Evolutionary conservation across 1,140 invertebrate genomes (phyloP).

Genomic region (Drosophila erecta): DNA sequence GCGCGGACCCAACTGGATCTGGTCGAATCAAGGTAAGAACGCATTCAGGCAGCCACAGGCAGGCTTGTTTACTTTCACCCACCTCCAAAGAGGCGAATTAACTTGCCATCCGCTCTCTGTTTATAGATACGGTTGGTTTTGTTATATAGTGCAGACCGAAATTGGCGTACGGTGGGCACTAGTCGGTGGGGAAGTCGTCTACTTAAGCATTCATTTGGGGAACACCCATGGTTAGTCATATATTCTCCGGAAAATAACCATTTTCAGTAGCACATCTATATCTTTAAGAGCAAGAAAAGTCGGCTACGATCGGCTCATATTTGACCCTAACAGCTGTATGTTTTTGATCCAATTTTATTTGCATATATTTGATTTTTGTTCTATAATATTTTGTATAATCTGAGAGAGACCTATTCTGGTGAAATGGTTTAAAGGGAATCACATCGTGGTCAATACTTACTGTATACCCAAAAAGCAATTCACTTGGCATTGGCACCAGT

Average conservation of each 20-base stretch:
- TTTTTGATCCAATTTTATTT: too few relatives aligned
- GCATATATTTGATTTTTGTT: too few relatives aligned
- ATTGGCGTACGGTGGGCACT: constrained; percentile 17
- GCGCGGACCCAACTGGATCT: constrained; percentile 92
- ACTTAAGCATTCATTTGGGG: background rate
- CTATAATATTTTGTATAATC: too few relatives aligned
- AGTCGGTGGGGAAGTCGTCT: background rate
- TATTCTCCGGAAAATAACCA: too few relatives aligned
- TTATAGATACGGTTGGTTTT: constrained; percentile 31
- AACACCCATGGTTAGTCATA: background rate
- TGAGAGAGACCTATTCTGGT: too few relatives aligned
- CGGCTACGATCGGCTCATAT: too few relatives aligned
- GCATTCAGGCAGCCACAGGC: constrained; percentile 15
- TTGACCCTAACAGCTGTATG: too few relatives aligned
- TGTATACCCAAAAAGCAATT: constrained; percentile 30
- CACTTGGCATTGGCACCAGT: constrained; percentile 47
- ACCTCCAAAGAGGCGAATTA: constrained; percentile 48
- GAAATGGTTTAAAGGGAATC: background rate
- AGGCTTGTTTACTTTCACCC: constrained; percentile 65
- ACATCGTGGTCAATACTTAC: constrained; percentile 15
- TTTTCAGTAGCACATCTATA: too few relatives aligned
- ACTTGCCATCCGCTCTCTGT: constrained; percentile 46
- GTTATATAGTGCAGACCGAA: constrained; percentile 36
- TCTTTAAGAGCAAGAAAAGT: too few relatives aligned
- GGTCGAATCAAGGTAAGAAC: constrained; percentile 88